Conservation (phyloP, 2,797 vertebrate species). For the Acropternis orthonyx region DNA sequence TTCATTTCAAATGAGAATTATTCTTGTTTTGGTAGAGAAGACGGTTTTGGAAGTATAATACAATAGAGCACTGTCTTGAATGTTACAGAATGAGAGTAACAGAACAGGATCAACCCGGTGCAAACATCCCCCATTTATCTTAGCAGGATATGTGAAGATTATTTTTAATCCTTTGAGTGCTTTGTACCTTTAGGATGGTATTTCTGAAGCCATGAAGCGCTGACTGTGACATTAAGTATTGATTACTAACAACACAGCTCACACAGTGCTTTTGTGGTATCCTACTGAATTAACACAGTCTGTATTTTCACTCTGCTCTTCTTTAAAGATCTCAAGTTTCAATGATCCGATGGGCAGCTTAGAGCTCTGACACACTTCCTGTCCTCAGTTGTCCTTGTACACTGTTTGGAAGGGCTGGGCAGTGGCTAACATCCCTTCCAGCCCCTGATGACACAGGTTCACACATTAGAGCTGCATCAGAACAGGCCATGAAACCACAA, state of each 20-base stretch:
- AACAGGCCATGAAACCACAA: background rate
- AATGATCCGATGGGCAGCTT: background rate
- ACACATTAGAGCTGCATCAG: background rate
- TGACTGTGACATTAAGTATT: background rate
- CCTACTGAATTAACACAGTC: background rate
- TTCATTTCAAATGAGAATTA: background rate
- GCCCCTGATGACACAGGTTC: background rate
- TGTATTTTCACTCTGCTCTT: background rate
- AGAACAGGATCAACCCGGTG: background rate
- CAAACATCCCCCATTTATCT: background rate
- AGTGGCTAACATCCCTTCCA: background rate
- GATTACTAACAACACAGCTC: background rate
- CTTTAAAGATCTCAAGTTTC: background rate
- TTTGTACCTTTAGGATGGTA: background rate
- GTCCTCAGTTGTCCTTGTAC: background rate
- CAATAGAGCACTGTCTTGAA: background rate
- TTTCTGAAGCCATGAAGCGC: background rate
- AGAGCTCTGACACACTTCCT: background rate
- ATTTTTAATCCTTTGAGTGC: conserved; percentile 33
- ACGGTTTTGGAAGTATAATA: background rate
- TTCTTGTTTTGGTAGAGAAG: background rate
- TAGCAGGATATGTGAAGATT: background rate
- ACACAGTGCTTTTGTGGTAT: background rate
- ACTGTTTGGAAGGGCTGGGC: background rate
- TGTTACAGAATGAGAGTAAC: background rate